Percentiles rank a stretch among this genome's conserved stretches.
Evolutionary conservation across 2,888 invertebrate species (phyloP).

Genomic region (Melieria omissa): DNA sequence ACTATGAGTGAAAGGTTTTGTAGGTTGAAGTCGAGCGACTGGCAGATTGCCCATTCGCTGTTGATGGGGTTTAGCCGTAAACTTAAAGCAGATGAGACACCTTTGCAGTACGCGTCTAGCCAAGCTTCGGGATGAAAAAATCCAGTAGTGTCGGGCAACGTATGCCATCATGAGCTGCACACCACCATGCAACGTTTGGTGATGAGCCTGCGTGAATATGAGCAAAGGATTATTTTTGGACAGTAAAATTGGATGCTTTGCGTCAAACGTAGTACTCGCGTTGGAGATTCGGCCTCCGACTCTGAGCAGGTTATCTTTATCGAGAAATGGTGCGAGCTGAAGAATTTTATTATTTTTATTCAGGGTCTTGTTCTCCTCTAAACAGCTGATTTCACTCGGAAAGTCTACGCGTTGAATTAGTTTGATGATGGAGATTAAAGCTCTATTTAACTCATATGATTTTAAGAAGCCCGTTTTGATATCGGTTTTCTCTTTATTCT

Average conservation of each 20-base stretch:
- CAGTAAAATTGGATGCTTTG: conserved; percentile 34
- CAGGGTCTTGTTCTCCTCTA: background rate
- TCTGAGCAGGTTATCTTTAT: conserved; percentile 18
- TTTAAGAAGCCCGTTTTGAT: conserved; percentile 20
- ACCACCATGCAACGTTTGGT: conserved; percentile 33
- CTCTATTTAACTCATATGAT: background rate
- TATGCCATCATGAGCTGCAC: conserved; percentile 31
- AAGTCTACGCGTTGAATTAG: conserved; percentile 24
- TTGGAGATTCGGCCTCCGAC: conserved; percentile 37
- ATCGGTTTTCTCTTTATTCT: background rate
- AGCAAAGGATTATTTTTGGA: conserved; percentile 34
- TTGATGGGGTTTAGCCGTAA: conserved; percentile 22
- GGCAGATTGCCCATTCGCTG: conserved; percentile 38
- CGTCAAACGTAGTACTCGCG: conserved; percentile 3
- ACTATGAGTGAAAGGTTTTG: conserved; percentile 38
- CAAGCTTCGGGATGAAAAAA: conserved; percentile 20
- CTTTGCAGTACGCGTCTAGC: conserved; percentile 29
- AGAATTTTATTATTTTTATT: background rate
- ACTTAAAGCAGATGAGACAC: conserved; percentile 29
- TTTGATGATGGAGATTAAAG: conserved; percentile 3
- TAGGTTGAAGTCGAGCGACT: conserved; percentile 29
- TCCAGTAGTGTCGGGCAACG: conserved; percentile 35
- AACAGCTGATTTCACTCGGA: conserved; percentile 3
- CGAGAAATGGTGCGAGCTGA: background rate
- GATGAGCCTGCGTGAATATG: conserved; percentile 30